phyloP scores from a whole-genome alignment of 2,113 vertebrate species.

The Strix uralensis region DNA sequence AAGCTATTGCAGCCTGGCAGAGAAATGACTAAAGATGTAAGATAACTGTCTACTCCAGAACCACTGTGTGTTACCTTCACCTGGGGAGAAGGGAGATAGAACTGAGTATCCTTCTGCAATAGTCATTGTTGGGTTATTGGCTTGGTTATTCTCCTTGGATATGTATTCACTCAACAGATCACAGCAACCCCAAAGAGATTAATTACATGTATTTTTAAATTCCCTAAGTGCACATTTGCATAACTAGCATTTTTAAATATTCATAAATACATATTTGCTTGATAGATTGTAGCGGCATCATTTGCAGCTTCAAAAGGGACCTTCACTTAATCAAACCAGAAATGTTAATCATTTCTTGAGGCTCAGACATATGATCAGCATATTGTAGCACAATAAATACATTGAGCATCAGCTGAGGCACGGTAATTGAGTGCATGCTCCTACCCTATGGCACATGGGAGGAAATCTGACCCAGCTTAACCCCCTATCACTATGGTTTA shows the following conservation, averaged over 20 bases:
- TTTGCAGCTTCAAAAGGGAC: conserved; percentile 62
- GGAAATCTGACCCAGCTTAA: conserved; percentile 12
- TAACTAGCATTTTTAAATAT: conserved; percentile 67
- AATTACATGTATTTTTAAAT: conserved; percentile 66
- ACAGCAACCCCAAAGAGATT: conserved; percentile 59
- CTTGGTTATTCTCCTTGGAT: conserved; percentile 55
- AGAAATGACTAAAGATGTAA: not conserved
- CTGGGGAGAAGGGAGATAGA: not conserved
- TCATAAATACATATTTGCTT: conserved; percentile 69
- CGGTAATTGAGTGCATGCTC: not conserved
- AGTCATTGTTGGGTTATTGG: conserved; percentile 18
- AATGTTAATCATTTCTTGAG: conserved; percentile 59
- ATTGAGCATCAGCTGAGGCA: not conserved
- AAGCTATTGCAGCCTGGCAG: not conserved
- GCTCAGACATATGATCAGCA: conserved; percentile 56
- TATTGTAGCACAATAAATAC: conserved; percentile 39
- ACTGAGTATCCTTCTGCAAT: not conserved
- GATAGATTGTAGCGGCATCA: conserved; percentile 52
- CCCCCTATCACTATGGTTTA: not conserved
- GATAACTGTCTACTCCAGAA: not conserved
- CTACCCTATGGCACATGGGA: not conserved
- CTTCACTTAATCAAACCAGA: conserved; percentile 61
- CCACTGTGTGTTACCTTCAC: not conserved
- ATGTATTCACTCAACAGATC: conserved; percentile 58
- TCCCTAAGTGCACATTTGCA: conserved; percentile 66